Conservation (phyloP, 2,113 vertebrate species). For the Nerophis lumbriciformis region DNA sequence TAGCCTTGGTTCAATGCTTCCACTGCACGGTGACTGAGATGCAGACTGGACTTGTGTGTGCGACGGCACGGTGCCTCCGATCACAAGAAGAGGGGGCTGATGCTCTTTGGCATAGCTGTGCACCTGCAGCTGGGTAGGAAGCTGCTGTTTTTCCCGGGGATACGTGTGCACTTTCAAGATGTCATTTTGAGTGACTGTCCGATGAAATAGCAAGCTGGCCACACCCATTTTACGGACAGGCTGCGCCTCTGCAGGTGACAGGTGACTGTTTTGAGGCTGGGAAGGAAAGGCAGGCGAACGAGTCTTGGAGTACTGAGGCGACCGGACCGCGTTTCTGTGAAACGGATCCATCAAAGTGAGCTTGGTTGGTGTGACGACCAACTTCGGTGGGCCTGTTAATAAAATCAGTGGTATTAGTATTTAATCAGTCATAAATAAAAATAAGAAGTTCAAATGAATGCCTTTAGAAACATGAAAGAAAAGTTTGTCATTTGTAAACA, state of each 20-base stretch:
- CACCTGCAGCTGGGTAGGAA: constrained; percentile 50
- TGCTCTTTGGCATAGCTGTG: constrained; percentile 61
- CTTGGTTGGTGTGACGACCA: constrained; percentile 66
- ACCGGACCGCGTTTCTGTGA: constrained; percentile 30
- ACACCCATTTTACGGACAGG: constrained; percentile 75
- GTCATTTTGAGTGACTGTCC: constrained; percentile 73
- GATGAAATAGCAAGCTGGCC: constrained; percentile 75
- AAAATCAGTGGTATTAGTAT: constrained; percentile 6
- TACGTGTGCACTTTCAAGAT: constrained; percentile 83
- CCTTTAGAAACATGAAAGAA: background rate
- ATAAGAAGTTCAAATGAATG: background rate
- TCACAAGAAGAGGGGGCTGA: constrained; percentile 48
- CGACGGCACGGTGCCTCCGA: constrained; percentile 15
- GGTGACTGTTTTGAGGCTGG: constrained; percentile 52
- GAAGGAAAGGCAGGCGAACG: constrained; percentile 43
- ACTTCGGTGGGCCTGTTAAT: constrained; percentile 57
- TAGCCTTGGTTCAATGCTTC: constrained; percentile 6
- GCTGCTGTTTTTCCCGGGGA: constrained; percentile 51
- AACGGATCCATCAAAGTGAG: constrained; percentile 62
- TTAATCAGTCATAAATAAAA: constrained; percentile 2
- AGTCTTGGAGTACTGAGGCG: constrained; percentile 45
- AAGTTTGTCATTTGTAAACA: no score
- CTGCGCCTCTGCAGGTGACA: constrained; percentile 39
- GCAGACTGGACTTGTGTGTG: constrained; percentile 13
- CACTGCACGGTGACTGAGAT: constrained; percentile 7